Evolutionary conservation across 2,113 vertebrate genomes (phyloP).

Genomic region (Furnarius figulus): DNA sequence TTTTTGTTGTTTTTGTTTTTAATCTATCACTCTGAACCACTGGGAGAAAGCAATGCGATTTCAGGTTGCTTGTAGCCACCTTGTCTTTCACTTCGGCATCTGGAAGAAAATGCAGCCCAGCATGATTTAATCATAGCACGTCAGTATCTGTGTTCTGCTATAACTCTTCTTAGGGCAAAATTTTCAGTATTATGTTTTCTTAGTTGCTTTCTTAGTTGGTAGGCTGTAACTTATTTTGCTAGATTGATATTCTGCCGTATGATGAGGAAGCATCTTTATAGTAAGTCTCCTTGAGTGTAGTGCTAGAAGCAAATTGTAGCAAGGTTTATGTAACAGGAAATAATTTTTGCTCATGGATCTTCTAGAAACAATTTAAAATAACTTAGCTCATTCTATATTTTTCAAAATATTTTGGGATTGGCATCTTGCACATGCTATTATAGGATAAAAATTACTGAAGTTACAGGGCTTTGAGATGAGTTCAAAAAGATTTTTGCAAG

Average conservation of each 20-base stretch:
- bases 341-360: background rate
- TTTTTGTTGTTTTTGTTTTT: background rate
- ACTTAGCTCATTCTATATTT: background rate
- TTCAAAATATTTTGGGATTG: background rate
- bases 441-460: background rate
- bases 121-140: rapidly evolving
- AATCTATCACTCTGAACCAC: background rate
- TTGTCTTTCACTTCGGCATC: background rate
- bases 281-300: background rate
- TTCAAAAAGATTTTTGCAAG: background rate
- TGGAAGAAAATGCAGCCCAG: background rate
- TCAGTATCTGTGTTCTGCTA: background rate
- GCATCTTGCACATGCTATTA: background rate
- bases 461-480: rapidly evolving
- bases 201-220: background rate
- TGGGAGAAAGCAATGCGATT: background rate
- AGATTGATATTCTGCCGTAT: rapidly evolving
- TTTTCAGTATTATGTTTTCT: background rate
- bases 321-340: background rate
- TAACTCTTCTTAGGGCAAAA: background rate
- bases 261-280: background rate
- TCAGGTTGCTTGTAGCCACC: background rate
- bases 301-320: background rate
- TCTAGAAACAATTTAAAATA: background rate
- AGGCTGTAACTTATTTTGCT: background rate